These are phyloP conservation scores for Caloenas nicobarica DNA, from an alignment of 2,113 vertebrate species.

Conservation along the genomic window DNA sequence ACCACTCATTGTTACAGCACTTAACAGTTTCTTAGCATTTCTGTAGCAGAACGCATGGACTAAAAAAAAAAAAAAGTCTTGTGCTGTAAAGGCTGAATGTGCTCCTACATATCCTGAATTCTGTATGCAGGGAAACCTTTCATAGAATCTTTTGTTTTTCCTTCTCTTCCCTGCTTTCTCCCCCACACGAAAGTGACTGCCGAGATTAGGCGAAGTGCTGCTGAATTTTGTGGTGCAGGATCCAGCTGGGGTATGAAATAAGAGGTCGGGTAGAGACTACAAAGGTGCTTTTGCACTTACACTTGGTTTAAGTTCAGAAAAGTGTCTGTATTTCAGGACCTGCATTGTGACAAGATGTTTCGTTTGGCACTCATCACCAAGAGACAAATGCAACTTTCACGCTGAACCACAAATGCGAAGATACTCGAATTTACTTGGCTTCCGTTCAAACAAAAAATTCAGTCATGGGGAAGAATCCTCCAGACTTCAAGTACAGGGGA, in stretches of 20 bases:
- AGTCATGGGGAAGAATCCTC: neutral
- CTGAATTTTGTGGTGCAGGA: neutral
- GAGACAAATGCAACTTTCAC: neutral
- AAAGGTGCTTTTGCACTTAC: neutral
- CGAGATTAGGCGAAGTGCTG: neutral
- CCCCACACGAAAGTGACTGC: neutral
- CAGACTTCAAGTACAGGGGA: neutral
- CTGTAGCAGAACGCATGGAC: neutral
- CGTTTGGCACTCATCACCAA: neutral
- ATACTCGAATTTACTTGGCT: neutral
- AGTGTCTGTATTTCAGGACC: neutral
- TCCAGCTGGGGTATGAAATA: neutral
- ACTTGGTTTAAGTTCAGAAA: neutral
- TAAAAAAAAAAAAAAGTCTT: neutral
- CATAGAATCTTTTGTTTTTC: neutral
- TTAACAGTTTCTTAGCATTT: neutral
- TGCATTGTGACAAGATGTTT: accelerated
- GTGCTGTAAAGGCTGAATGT: neutral
- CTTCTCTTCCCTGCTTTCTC: neutral
- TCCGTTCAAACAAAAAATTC: neutral
- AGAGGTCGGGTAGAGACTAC: neutral
- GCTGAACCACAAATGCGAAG: neutral
- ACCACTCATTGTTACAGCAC: neutral
- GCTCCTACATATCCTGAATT: neutral
- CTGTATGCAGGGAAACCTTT: neutral